Conservation (phyloP, 2,888 invertebrate genomes). For the Apamea epomidion region DNA sequence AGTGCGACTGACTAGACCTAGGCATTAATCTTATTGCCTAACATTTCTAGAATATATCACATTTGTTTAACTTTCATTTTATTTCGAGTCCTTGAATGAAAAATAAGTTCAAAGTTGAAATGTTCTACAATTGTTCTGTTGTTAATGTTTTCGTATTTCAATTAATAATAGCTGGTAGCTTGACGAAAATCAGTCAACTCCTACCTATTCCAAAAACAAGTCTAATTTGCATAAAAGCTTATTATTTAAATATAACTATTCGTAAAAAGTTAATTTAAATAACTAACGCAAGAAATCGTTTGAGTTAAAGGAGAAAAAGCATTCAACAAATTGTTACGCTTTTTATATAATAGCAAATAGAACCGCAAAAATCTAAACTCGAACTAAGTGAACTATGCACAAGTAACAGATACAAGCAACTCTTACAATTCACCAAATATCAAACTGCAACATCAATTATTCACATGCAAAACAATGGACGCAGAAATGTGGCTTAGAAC, state of each 20-base stretch:
- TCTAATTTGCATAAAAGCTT: neutral
- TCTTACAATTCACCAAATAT: constrained; percentile 60
- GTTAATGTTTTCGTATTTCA: neutral
- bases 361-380: constrained; percentile 17
- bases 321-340: constrained; percentile 30
- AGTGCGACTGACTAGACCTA: constrained; percentile 71
- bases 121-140: constrained; percentile 17
- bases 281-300: constrained; percentile 7
- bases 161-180: neutral
- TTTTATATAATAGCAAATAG: constrained; percentile 27
- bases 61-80: constrained; percentile 66
- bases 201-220: neutral
- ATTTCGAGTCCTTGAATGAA: constrained; percentile 65
- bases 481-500: constrained; percentile 87
- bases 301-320: constrained; percentile 8
- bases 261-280: constrained; percentile 3
- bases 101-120: constrained; percentile 63
- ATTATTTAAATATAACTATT: neutral
- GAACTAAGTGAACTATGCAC: constrained; percentile 22
- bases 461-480: constrained; percentile 78
- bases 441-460: constrained; percentile 65
- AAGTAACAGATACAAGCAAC: constrained; percentile 31
- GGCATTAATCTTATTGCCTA: constrained; percentile 74
- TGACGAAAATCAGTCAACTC: neutral
- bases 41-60: constrained; percentile 68